Conservation (phyloP, 2,113 vertebrate species). For the Petroica traversi region DNA sequence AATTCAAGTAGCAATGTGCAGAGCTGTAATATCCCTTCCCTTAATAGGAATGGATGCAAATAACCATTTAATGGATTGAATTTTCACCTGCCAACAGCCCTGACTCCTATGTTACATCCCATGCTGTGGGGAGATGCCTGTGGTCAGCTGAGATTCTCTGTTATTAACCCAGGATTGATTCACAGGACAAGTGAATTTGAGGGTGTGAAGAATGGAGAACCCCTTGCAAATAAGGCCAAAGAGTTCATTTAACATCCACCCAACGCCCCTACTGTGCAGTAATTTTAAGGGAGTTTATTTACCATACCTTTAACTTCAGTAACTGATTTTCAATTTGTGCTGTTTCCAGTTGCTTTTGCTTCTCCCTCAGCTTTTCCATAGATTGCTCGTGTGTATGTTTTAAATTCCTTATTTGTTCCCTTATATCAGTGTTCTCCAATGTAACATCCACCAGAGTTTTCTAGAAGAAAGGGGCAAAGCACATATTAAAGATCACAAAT, state of each 20-base stretch:
- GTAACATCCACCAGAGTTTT: constrained; percentile 92
- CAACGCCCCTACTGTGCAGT: background rate
- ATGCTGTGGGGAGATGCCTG: background rate
- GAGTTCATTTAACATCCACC: background rate
- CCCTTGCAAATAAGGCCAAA: background rate
- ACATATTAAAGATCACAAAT: background rate
- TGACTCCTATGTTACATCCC: background rate
- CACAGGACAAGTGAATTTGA: background rate
- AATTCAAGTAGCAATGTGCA: background rate
- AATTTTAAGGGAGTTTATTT: background rate
- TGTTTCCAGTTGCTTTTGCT: constrained; percentile 81
- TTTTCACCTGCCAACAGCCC: background rate
- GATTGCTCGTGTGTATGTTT: constrained; percentile 81
- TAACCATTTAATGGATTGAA: background rate
- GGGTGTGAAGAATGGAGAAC: background rate
- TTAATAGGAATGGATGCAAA: background rate
- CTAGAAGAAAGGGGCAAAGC: constrained; percentile 59
- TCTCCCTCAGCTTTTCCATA: constrained; percentile 84
- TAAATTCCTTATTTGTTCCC: constrained; percentile 82
- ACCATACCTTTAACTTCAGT: constrained; percentile 86
- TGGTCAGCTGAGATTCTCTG: background rate
- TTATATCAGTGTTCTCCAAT: constrained; percentile 79
- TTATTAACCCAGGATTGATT: background rate
- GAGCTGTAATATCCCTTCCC: background rate
- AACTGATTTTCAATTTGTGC: constrained; percentile 87